Evolutionary conservation across 1,140 invertebrate genomes (phyloP), one percentile per base, ranked within the genome.

Genomic region (Marisa cornuarietis): DNA sequence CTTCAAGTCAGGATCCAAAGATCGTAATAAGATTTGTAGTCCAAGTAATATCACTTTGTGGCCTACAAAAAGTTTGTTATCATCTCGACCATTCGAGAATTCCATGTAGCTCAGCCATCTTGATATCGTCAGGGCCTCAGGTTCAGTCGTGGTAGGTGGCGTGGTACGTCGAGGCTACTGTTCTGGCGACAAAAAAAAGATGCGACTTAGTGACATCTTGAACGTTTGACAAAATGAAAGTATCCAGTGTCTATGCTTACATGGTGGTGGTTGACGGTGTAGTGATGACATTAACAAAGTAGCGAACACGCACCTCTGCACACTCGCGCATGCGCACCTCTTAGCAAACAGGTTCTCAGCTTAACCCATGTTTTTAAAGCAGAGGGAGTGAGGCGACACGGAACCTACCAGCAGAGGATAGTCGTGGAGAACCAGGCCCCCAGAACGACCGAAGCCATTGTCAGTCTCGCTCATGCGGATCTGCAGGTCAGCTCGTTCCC

Each of bases 381-480:
- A 66, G 13, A 66, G 58, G 14, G 42, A 68, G 20, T 76, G 10
- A 68, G 0, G 24, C 10, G 62, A 26, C 13, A 65, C 58, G 11
- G n/a, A 26, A 80, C 78, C 54, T 65, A 77, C 74, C 69, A 76
- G 13, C 22, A 77, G 49, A 51, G 78, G 75, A 31, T 78, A 80
- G 65, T 88, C 85, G 71, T 88, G 87, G 31, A 88, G 79, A 20
- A 87, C 80, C 85, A 87, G 85, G 14, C 83, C 88, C 91, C 83
- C 87, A 78, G 83, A 89, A 31, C 88, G 79, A 24, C 87, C 86
- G 82, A 89, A 87, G 26, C 88, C 88, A 83, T 89, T 85, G 63
- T 90, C 88, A 31, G 87, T 85, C 79, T 90, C 90, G 81, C 87
- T 88, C 51, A 89, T 81, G 81, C 84, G 81, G 66, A 88, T 80